These are phyloP conservation scores for Aricia agestis DNA, from an alignment of 1,140 invertebrate genomes.

Conservation along the genomic window DNA sequence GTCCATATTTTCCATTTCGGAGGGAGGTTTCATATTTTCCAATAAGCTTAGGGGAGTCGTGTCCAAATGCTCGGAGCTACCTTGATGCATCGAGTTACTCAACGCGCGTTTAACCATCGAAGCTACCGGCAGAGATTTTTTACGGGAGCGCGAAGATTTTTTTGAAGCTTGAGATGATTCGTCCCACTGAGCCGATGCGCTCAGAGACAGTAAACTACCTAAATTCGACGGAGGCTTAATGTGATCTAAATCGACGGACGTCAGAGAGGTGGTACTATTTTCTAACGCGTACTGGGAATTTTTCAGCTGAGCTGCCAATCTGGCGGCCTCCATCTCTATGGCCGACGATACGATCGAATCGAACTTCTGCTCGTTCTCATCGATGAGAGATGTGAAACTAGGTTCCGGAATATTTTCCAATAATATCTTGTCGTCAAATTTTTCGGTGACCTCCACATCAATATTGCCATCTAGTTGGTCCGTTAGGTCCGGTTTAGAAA, in stretches of 20 bases:
- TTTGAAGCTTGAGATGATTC: conserved; percentile 54
- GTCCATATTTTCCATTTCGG: conserved; percentile 87
- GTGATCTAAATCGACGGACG: conserved; percentile 82
- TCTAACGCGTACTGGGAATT: conserved; percentile 70
- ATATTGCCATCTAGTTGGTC: conserved; percentile 44
- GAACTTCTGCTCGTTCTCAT: conserved; percentile 53
- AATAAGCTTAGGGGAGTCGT: conserved; percentile 77
- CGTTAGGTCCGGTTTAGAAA: conserved; percentile 57
- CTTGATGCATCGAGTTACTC: conserved; percentile 76
- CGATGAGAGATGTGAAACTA: conserved; percentile 48
- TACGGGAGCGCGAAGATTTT: conserved; percentile 66
- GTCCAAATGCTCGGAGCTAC: conserved; percentile 79
- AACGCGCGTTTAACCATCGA: conserved; percentile 83
- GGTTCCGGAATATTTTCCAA: conserved; percentile 52
- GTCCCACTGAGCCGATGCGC: conserved; percentile 74
- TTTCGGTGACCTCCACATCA: conserved; percentile 28
- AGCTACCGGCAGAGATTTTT: conserved; percentile 82
- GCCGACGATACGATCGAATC: conserved; percentile 57
- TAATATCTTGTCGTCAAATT: conserved; percentile 38
- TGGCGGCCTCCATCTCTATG: conserved; percentile 84
- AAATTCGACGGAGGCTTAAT: conserved; percentile 87
- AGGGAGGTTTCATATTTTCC: conserved; percentile 89
- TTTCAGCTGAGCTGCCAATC: conserved; percentile 81
- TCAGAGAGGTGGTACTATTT: conserved; percentile 74
- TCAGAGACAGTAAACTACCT: conserved; percentile 81